Conservation (phyloP, 1,140 invertebrate species). For the Eubasilissa regina region DNA sequence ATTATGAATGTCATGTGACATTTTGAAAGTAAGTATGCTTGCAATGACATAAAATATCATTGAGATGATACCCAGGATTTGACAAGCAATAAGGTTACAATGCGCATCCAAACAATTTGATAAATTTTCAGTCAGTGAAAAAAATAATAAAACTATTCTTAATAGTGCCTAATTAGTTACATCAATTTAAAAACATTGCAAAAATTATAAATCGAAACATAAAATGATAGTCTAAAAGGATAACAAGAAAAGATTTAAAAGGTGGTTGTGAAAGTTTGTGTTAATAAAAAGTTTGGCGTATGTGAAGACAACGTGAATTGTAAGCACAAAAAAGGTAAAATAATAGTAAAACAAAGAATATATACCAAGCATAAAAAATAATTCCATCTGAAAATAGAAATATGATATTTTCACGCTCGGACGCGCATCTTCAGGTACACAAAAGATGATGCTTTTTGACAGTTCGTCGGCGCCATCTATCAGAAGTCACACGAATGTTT, state of each 20-base stretch:
- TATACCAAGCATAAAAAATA: slow-evolving; percentile 42
- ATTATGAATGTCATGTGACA: no score
- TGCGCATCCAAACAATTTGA: no score
- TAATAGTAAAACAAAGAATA: slow-evolving; percentile 36
- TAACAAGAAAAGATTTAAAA: slow-evolving; percentile 3
- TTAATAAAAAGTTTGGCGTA: not conserved
- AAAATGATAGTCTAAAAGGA: slow-evolving; percentile 13
- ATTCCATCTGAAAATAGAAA: slow-evolving; percentile 54
- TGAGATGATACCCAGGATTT: no score
- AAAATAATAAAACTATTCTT: no score
- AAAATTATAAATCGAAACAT: slow-evolving; percentile 13
- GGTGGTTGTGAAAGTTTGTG: slow-evolving; percentile 23
- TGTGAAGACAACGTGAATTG: not conserved
- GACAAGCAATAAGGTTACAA: no score
- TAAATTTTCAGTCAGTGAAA: no score
- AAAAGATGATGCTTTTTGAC: slow-evolving; percentile 46
- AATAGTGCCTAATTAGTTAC: no score
- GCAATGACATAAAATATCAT: no score
- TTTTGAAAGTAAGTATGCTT: no score
- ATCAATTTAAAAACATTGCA: not conserved
- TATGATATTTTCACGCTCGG: slow-evolving; percentile 45
- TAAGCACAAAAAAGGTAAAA: slow-evolving; percentile 13
- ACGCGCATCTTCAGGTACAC: slow-evolving; percentile 45
- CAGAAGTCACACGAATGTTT: slow-evolving; percentile 14
- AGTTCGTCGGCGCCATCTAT: slow-evolving; percentile 40